Conservation (phyloP, 2,888 invertebrate species). For the Phyto melanocephala region DNA sequence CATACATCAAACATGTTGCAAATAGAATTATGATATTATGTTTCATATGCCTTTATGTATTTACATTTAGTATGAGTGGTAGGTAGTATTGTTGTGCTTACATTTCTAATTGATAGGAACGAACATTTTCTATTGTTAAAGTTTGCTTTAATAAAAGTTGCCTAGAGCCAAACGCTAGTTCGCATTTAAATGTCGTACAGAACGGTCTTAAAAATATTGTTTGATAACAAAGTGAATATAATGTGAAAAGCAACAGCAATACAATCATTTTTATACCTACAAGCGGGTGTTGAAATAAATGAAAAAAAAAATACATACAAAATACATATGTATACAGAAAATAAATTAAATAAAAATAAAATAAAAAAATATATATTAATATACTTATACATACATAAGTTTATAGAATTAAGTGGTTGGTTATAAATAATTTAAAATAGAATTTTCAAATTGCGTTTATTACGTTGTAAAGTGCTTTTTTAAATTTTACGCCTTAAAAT, state of each 20-base stretch:
- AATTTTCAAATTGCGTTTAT: too few relatives aligned
- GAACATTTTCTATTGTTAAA: slow-evolving; percentile 33
- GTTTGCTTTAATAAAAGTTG: slow-evolving; percentile 41
- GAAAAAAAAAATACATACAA: slow-evolving; percentile 5
- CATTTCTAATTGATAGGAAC: not conserved
- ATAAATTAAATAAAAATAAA: slow-evolving; percentile 1
- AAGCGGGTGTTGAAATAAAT: slow-evolving; percentile 3
- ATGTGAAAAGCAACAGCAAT: too few relatives aligned
- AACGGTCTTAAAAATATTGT: slow-evolving; percentile 16
- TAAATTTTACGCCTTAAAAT: slow-evolving; percentile 32
- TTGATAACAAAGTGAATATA: not conserved
- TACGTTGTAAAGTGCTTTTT: not conserved
- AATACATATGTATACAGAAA: not conserved
- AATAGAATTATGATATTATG: not conserved
- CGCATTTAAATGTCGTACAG: slow-evolving; percentile 47
- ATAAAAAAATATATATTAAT: not conserved
- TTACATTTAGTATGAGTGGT: not conserved
- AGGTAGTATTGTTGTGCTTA: not conserved
- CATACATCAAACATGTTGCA: slow-evolving; percentile 15
- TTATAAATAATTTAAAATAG: too few relatives aligned
- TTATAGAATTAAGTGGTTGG: too few relatives aligned
- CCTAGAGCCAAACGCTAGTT: slow-evolving; percentile 54
- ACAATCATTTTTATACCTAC: too few relatives aligned
- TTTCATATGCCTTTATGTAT: too few relatives aligned
- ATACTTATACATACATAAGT: too few relatives aligned